Evolutionary conservation across 2,888 invertebrate genomes (phyloP), one percentile per base, ranked within the genome.

Genomic region (Empis stercorea): DNA sequence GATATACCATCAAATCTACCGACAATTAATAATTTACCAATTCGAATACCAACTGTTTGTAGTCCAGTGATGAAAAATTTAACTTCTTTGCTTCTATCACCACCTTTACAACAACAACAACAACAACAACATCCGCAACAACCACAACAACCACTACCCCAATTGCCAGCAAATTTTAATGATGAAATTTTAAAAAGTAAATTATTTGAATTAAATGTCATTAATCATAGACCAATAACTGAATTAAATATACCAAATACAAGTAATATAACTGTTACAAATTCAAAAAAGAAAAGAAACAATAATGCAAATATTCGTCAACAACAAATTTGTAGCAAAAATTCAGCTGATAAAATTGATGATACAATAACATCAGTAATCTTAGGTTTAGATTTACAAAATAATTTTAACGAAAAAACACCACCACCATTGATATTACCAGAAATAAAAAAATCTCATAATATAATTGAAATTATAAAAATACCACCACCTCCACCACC

Each of bases 271-370:
- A 27, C 23, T 6, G 7, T 9, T 27, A 27, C 23, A 27, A 27
- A 27, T 27, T 27, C 23, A 2, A 27, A 27, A 27, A 27, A 27
- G 9, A 27, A 27, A 27, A 4, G 23, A 27, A 27, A 27, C 9
- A 27, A 27, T 9, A 27, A 27, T 27, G 7, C 23, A 27, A 7
- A 27, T 27, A 27, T 27, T 27, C 23, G 23, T 7, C 23, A 27
- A 27, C 23, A 27, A 27, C 23, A 27, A 27, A 7, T 27, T 4
- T 27, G 23, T 27, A 27, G 23, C 7, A 27, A 27, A 27, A 27
- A 27, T 27, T 39, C 41, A 20, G 44, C 37, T 15, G 46, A 50
- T 39, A 30, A 43, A 10, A 46, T 46, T 27, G 38, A 48, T 42
- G 45, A 45, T 6, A 46, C 27, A 10, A 49, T 46, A 44, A 38